Conservation (phyloP, 64 coral and sea anemone species). For the Cladopsammia gracilis region DNA sequence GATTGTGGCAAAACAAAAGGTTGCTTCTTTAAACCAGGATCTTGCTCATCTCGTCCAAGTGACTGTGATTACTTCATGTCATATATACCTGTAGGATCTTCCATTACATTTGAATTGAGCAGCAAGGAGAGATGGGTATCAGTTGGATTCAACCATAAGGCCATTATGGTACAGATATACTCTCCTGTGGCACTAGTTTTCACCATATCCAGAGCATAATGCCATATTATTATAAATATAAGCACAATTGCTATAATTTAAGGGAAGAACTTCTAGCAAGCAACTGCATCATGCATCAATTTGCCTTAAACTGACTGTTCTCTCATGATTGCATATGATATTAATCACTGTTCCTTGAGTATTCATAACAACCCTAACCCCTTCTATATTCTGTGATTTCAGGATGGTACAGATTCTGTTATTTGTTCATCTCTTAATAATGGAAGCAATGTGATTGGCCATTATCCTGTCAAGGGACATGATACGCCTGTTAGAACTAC, state of each 20-base stretch:
- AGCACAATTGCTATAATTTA: too few relatives aligned
- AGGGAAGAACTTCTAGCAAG: too few relatives aligned
- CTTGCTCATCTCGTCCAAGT: neutral
- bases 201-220: too few relatives aligned
- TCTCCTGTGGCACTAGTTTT: neutral
- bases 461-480: constrained; percentile 21
- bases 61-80: constrained; percentile 42
- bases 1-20: constrained; percentile 57
- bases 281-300: too few relatives aligned
- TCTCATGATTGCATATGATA: neutral
- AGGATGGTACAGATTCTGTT: constrained; percentile 34
- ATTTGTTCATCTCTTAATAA: constrained; percentile 31
- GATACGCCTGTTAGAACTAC: constrained; percentile 11
- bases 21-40: constrained; percentile 31
- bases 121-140: constrained; percentile 36
- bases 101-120: constrained; percentile 61
- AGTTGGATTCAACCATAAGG: constrained; percentile 54
- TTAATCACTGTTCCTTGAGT: too few relatives aligned
- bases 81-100: constrained; percentile 11
- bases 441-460: neutral
- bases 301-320: neutral
- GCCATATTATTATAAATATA: too few relatives aligned
- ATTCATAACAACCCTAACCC: neutral
- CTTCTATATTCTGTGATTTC: neutral
- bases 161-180: constrained; percentile 13